Conservation (phyloP, 2,888 invertebrate species). For the Lacanobia oleracea region DNA sequence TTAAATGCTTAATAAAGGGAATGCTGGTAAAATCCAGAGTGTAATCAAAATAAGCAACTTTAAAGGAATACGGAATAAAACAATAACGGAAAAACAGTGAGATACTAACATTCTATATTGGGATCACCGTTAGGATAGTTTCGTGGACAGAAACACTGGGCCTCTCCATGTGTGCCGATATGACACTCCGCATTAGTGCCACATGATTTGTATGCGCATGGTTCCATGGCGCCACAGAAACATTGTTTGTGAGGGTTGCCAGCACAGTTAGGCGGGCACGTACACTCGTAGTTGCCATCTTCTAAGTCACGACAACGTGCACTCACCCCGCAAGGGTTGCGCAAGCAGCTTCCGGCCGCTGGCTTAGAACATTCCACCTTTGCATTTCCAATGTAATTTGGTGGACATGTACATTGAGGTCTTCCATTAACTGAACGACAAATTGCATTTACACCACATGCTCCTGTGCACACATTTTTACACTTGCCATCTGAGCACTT, state of each 20-base stretch:
- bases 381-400: constrained; percentile 95
- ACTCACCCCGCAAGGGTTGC: constrained; percentile 96
- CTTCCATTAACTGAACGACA: constrained; percentile 94
- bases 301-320: constrained; percentile 95
- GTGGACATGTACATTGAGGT: constrained; percentile 96
- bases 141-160: constrained; percentile 96
- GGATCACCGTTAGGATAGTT: constrained; percentile 96
- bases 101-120: constrained; percentile 94
- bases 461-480: constrained; percentile 95
- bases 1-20: background rate
- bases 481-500: constrained; percentile 93
- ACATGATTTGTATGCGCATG: constrained; percentile 95
- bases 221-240: constrained; percentile 93
- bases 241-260: constrained; percentile 96
- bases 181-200: constrained; percentile 96
- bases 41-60: constrained; percentile 7
- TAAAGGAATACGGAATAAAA: constrained; percentile 12
- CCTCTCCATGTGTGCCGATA: constrained; percentile 92
- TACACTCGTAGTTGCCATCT: constrained; percentile 95
- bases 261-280: constrained; percentile 94
- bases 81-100: constrained; percentile 42
- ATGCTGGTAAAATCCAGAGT: background rate
- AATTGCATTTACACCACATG: constrained; percentile 96
- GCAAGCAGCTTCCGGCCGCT: constrained; percentile 93
- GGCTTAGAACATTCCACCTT: constrained; percentile 93